Conservation (phyloP, 2,113 vertebrate genomes). For the Zosterops borbonicus region DNA sequence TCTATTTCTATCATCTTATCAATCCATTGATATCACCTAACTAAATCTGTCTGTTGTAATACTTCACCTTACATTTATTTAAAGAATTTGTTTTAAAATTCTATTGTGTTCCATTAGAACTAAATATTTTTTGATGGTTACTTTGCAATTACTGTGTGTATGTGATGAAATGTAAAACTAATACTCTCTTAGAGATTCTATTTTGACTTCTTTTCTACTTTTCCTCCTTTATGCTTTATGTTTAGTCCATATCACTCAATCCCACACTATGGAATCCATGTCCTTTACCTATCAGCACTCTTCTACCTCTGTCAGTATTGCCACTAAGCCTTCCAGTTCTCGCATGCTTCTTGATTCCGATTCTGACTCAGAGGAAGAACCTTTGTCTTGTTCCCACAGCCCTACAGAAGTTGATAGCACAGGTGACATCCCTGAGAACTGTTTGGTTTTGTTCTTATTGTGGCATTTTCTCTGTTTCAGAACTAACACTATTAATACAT, state of each 20-base stretch:
- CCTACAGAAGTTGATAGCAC: constrained; percentile 79
- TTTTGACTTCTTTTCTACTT: constrained; percentile 64
- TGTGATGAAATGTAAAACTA: constrained; percentile 33
- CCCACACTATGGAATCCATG: constrained; percentile 92
- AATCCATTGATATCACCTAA: not conserved
- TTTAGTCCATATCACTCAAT: constrained; percentile 92
- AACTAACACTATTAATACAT: constrained; percentile 55
- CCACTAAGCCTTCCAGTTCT: constrained; percentile 86
- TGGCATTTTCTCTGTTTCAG: constrained; percentile 19
- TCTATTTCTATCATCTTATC: not conserved
- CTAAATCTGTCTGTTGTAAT: not conserved
- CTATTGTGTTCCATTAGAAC: not conserved
- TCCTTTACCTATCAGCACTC: constrained; percentile 95
- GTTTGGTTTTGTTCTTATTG: constrained; percentile 12
- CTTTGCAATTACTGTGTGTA: not conserved
- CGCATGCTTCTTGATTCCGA: constrained; percentile 80
- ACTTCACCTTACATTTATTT: not conserved
- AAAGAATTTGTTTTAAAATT: not conserved
- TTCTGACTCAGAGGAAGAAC: constrained; percentile 82
- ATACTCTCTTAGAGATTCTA: constrained; percentile 19
- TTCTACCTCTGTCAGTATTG: constrained; percentile 90
- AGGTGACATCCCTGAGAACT: constrained; percentile 84
- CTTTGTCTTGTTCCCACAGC: constrained; percentile 78
- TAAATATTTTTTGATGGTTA: not conserved
- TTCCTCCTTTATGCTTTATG: constrained; percentile 57